phyloP scores from a whole-genome alignment of 1,140 invertebrate species.

The Tribolium madens region DNA sequence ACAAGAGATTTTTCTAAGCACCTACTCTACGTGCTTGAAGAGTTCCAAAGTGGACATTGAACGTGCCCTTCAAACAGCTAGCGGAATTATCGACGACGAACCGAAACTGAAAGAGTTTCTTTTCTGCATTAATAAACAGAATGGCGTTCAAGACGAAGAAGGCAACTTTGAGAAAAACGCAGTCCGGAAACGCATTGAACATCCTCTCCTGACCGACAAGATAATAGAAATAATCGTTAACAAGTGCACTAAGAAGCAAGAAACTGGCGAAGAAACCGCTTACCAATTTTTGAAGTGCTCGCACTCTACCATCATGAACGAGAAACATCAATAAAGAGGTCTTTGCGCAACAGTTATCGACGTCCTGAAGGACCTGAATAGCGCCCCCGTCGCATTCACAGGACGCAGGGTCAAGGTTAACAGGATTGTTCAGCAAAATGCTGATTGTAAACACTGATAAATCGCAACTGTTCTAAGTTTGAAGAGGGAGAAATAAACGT shows the following conservation, averaged over 20 bases:
- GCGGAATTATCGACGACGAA: background rate
- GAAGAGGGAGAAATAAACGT: conserved; percentile 5
- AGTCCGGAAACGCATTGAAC: background rate
- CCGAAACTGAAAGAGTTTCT: conserved; percentile 7
- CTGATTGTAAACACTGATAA: background rate
- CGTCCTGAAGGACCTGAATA: background rate
- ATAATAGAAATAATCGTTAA: background rate
- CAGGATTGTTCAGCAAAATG: background rate
- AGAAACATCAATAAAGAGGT: background rate
- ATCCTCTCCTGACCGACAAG: background rate
- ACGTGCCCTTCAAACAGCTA: background rate
- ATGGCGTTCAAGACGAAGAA: background rate
- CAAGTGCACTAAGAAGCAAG: background rate
- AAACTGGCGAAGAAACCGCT: background rate
- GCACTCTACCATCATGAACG: background rate
- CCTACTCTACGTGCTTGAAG: background rate
- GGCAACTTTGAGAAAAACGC: background rate
- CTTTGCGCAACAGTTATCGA: conserved; percentile 23
- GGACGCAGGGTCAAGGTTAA: background rate
- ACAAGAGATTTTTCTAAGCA: background rate
- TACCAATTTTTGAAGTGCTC: conserved; percentile 15
- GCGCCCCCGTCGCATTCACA: conserved; percentile 1
- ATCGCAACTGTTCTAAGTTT: background rate
- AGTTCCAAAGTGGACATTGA: background rate
- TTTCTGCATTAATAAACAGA: conserved; percentile 11